These are phyloP conservation scores for Rotaria macrura DNA, from an alignment of 2,888 invertebrate species.

Conservation along the genomic window DNA sequence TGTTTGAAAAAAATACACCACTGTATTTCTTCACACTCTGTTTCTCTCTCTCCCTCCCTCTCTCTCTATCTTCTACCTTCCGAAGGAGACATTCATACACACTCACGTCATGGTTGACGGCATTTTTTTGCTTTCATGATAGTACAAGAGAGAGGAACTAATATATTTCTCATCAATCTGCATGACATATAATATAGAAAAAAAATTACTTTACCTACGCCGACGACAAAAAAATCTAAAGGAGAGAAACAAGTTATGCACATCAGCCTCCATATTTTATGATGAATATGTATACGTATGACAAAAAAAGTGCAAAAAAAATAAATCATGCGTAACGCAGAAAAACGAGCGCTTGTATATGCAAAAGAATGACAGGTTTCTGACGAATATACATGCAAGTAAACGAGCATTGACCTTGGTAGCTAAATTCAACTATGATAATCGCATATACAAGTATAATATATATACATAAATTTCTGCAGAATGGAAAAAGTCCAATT, in stretches of 20 bases:
- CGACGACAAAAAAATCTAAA: background rate
- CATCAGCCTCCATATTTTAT: background rate
- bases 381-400: background rate
- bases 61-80: background rate
- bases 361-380: background rate
- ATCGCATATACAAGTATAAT: background rate
- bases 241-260: background rate
- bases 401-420: background rate
- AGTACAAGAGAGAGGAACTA: background rate
- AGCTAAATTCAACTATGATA: background rate
- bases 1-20: slow-evolving; percentile 8
- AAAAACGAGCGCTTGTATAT: background rate
- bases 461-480: too few relatives aligned
- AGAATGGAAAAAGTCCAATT: background rate
- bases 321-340: background rate
- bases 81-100: background rate
- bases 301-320: background rate
- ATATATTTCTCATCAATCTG: background rate
- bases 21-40: background rate
- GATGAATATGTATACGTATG: background rate
- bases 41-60: background rate
- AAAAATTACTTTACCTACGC: background rate
- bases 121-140: background rate
- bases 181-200: background rate
- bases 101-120: background rate